These are phyloP conservation scores for Drosophila nasuta DNA, from an alignment of 1,140 invertebrate species.

Conservation along the genomic window DNA sequence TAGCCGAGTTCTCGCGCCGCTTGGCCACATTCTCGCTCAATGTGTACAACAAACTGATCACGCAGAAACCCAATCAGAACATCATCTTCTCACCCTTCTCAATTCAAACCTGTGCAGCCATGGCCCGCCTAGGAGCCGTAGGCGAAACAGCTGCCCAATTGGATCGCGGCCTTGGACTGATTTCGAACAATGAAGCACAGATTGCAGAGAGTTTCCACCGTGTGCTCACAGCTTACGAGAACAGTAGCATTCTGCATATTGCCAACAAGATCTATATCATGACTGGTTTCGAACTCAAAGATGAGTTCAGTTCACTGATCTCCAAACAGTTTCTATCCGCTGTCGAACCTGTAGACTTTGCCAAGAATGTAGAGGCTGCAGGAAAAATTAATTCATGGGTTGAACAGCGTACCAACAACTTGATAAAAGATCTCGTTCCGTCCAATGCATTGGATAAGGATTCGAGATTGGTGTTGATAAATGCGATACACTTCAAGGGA, in stretches of 20 bases:
- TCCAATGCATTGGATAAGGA: constrained; percentile 59
- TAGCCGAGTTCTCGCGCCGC: constrained; percentile 56
- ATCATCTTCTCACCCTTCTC: constrained; percentile 87
- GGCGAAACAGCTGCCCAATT: constrained; percentile 86
- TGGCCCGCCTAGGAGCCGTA: constrained; percentile 86
- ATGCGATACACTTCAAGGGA: constrained; percentile 88
- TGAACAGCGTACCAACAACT: constrained; percentile 86
- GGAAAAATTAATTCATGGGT: constrained; percentile 87
- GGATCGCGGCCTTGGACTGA: constrained; percentile 83
- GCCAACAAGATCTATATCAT: constrained; percentile 81
- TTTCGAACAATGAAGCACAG: constrained; percentile 47
- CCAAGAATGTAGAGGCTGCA: constrained; percentile 68
- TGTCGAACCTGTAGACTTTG: constrained; percentile 85
- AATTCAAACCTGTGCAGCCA: constrained; percentile 86
- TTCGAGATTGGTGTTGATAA: constrained; percentile 87
- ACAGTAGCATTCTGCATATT: constrained; percentile 68
- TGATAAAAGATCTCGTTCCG: constrained; percentile 87
- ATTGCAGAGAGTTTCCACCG: constrained; percentile 67
- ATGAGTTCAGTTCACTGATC: constrained; percentile 62
- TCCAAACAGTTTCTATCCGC: constrained; percentile 68
- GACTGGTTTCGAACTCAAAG: constrained; percentile 49
- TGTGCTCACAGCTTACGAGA: constrained; percentile 57
- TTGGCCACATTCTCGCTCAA: constrained; percentile 62
- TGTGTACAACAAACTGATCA: constrained; percentile 52
- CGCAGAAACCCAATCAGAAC: constrained; percentile 82